phyloP scores from a whole-genome alignment of 2,113 vertebrate species.

The Fukomys damarensis region DNA sequence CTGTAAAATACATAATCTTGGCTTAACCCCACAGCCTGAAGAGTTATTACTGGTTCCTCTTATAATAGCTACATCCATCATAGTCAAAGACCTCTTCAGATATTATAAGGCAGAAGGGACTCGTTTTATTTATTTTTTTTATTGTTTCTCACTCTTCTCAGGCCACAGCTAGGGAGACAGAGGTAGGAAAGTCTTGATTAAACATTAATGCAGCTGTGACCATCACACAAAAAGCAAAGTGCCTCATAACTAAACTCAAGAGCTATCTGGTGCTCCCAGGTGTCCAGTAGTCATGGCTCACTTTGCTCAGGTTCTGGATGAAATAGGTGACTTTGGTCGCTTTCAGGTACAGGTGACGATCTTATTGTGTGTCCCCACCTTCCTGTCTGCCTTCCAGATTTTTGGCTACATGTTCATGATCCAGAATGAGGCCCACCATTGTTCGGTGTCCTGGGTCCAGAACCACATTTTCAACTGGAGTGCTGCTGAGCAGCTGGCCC shows the following conservation, averaged over 20 bases:
- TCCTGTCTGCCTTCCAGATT: conserved; percentile 86
- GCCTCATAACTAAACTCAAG: background rate
- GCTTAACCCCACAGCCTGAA: background rate
- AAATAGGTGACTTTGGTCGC: conserved; percentile 89
- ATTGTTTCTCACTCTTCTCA: background rate
- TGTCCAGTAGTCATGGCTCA: conserved; percentile 65
- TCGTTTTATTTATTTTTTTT: background rate
- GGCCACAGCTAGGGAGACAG: background rate
- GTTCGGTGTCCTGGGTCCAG: conserved; percentile 92
- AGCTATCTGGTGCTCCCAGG: background rate
- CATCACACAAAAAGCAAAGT: background rate
- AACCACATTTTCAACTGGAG: conserved; percentile 86
- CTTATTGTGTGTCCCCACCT: conserved; percentile 83
- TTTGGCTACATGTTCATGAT: conserved; percentile 91
- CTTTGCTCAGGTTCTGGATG: conserved; percentile 87
- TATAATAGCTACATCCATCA: background rate
- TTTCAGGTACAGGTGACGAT: conserved; percentile 90
- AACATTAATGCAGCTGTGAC: conserved; percentile 83
- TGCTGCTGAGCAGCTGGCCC: conserved; percentile 82
- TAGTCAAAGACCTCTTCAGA: background rate
- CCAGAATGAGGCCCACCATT: conserved; percentile 85
- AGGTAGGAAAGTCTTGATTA: conserved; percentile 77
- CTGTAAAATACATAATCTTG: background rate
- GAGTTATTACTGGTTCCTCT: background rate
- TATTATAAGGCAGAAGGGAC: background rate